Evolutionary conservation across 1,140 invertebrate genomes (phyloP).

Genomic region (Planococcus citri): DNA sequence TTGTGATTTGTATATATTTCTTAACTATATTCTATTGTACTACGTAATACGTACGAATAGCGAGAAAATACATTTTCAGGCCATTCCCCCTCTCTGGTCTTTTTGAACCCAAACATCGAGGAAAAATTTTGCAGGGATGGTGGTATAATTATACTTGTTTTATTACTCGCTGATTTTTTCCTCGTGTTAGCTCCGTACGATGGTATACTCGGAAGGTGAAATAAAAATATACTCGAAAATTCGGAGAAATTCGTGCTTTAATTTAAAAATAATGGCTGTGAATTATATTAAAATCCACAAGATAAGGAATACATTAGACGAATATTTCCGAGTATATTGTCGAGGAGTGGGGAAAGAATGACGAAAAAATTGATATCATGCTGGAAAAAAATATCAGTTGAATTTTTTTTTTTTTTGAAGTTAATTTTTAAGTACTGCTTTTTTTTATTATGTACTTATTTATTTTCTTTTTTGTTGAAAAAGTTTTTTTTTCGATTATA

Average conservation of each 20-base stretch:
- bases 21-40: background rate
- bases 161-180: background rate
- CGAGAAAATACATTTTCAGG: background rate
- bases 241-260: background rate
- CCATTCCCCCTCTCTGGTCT: background rate
- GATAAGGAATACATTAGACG: background rate
- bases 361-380: too few species aligned
- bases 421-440: background rate
- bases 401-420: too few species aligned
- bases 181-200: background rate
- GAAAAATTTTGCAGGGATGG: too few species aligned
- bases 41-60: too few species aligned
- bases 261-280: background rate
- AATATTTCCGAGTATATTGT: background rate
- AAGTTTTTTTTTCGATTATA: background rate
- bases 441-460: background rate
- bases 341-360: background rate
- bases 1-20: background rate
- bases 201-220: background rate
- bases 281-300: constrained; percentile 4
- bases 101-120: too few species aligned
- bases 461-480: constrained; percentile 5
- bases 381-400: too few species aligned
- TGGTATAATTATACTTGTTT: background rate
- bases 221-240: background rate